Conservation (phyloP, 2,113 vertebrate species). For the Eptatretus burgeri region DNA sequence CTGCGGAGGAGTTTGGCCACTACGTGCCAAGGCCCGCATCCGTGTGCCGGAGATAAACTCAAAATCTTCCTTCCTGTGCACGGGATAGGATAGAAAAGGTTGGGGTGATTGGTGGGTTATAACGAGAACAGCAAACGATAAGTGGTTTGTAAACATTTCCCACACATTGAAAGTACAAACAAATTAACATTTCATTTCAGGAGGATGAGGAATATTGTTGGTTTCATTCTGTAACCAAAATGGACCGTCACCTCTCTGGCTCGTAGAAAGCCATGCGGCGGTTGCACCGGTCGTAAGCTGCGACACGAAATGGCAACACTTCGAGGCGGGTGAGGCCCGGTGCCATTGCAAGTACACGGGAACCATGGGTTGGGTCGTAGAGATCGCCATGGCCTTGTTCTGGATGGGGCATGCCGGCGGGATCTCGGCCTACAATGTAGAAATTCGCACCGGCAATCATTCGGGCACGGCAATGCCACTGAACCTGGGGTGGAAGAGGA, state of each 20-base stretch:
- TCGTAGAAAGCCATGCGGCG: conserved; percentile 83
- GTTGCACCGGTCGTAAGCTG: conserved; percentile 77
- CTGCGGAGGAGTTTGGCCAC: conserved; percentile 60
- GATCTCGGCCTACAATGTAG: conserved; percentile 88
- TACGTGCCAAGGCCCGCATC: conserved; percentile 70
- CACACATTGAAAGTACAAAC: conserved; percentile 18
- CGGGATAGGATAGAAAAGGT: conserved; percentile 7
- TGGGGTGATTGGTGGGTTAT: not conserved
- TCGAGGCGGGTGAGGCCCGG: conserved; percentile 74
- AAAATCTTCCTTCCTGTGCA: conserved; percentile 54
- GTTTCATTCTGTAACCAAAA: conserved; percentile 7
- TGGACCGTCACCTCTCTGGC: conserved; percentile 33
- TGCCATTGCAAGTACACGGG: conserved; percentile 53
- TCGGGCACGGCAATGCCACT: conserved; percentile 82
- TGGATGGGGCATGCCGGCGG: conserved; percentile 81
- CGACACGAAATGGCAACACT: conserved; percentile 84
- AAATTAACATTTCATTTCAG: conserved; percentile 17
- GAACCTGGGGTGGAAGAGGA: conserved; percentile 29
- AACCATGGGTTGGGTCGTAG: conserved; percentile 71
- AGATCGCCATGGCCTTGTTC: conserved; percentile 53
- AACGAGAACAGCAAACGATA: no score
- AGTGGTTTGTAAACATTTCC: not conserved
- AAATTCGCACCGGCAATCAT: conserved; percentile 97
- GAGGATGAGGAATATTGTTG: conserved; percentile 10
- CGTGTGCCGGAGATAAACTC: conserved; percentile 96